Base-by-base conservation (phyloP, 2,888 invertebrate species). In the Agriopis marginaria region DNA sequence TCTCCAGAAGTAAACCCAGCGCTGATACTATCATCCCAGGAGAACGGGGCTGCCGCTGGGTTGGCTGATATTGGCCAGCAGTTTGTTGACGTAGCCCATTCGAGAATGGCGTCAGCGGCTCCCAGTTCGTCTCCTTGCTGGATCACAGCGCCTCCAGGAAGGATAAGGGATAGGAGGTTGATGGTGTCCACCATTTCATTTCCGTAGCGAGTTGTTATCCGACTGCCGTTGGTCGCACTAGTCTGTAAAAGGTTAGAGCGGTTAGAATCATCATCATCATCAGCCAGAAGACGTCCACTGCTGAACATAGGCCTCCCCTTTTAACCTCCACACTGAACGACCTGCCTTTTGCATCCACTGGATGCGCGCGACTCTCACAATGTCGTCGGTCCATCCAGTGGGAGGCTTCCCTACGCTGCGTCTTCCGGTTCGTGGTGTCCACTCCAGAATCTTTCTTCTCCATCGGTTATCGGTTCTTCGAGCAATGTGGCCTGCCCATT, bases 121-220 rank as follows among this genome's bases (percentile, higher is more conserved):
- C 96, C 97, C 1, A 97, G 94, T 80, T 97, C 97, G 76, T 97
- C 97, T 11, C 97, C 98, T 85, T 98, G 97, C 83, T 98, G 97
- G 32, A 97, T 96, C 40, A 97, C 93, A 0, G 96, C 94, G 0
- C 97, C 95, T 32, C 98, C 98, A 0, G 97, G 97, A 39, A 98
- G 88, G 0, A 96, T 90, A 50, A 97, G 89, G 4, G 95, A 92
- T 59, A 98, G 87, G 77, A 97, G 95, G 85, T 96, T 97, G 39
- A 97, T 85, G 0, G 96, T 95, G 73, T 97, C 96, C 0, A 96
- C 95, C 78, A 96, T 94, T 66, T 96, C 95, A 1, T 86, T 87
- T 1, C 97, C 97, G 67, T 95, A 93, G 4, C 97, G 96, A 90
- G 90, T 96, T 95, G 78, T 96, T 83, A 86, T 85, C 0, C 90